Conservation (phyloP, 2,113 vertebrate species). For the Jacana jacana region DNA sequence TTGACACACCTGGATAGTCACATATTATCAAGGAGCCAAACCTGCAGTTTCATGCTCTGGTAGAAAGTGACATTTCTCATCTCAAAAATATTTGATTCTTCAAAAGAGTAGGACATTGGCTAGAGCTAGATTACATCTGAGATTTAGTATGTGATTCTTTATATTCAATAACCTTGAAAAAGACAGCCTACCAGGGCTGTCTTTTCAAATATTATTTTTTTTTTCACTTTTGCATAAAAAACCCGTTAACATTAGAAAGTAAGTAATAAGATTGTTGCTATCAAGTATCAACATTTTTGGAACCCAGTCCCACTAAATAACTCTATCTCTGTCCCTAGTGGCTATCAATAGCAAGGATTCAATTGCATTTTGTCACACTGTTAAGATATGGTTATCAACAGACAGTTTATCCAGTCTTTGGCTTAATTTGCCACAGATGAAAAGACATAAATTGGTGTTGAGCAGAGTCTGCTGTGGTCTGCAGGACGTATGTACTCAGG, state of each 20-base stretch:
- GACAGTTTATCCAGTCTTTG: not conserved
- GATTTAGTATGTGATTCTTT: not conserved
- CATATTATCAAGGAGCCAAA: slow-evolving; percentile 5
- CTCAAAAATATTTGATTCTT: slow-evolving; percentile 33
- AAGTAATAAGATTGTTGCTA: not conserved
- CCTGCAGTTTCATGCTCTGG: slow-evolving; percentile 36
- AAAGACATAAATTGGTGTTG: not conserved
- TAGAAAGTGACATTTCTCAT: slow-evolving; percentile 25
- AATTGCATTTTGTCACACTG: not conserved
- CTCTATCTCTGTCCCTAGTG: not conserved
- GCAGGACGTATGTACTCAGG: not conserved
- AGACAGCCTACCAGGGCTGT: not conserved
- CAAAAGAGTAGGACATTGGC: not conserved
- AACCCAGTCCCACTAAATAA: not conserved
- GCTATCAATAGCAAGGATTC: not conserved
- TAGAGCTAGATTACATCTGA: not conserved
- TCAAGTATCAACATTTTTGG: not conserved
- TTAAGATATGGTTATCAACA: not conserved
- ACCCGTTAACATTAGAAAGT: not conserved
- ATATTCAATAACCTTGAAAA: not conserved
- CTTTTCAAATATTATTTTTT: not conserved
- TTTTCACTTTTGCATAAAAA: not conserved
- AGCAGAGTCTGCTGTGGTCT: not conserved
- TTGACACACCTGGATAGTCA: slow-evolving; percentile 52
- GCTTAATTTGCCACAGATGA: not conserved